Evolutionary conservation across 2,888 invertebrate species (phyloP).

Genomic region (Cacoxenus indagator): DNA sequence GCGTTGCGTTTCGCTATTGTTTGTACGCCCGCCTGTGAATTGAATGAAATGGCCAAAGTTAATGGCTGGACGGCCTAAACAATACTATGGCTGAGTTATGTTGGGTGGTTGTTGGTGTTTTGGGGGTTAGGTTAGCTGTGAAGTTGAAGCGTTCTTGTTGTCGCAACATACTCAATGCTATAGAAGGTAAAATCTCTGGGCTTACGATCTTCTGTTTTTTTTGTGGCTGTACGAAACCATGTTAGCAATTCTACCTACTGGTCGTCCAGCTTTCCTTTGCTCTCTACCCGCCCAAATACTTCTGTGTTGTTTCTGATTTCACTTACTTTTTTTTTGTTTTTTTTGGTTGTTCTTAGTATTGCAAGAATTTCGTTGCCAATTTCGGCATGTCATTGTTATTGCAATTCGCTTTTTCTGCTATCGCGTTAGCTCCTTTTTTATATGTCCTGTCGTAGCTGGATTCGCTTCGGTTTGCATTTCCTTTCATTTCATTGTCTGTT

Average conservation of each 20-base stretch:
- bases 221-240: neutral
- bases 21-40: conserved; percentile 39
- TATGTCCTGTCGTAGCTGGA: neutral
- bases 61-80: conserved; percentile 62
- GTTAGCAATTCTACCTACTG: neutral
- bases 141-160: no score
- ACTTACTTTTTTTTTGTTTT: conserved; percentile 54
- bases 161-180: neutral
- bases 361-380: conserved; percentile 9
- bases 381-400: neutral
- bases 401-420: neutral
- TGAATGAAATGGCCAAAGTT: conserved; percentile 63
- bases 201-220: conserved; percentile 46
- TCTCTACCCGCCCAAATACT: neutral
- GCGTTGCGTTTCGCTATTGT: conserved; percentile 34
- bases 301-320: conserved; percentile 45
- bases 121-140: no score
- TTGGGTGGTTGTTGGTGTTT: no score
- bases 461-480: neutral
- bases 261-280: conserved; percentile 24
- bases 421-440: neutral
- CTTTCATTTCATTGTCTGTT: neutral
- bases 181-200: conserved; percentile 52
- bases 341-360: conserved; percentile 1
- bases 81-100: no score